These are phyloP conservation scores for Hirudinaria manillensis DNA, from an alignment of 2,888 invertebrate species.

Conservation along the genomic window DNA sequence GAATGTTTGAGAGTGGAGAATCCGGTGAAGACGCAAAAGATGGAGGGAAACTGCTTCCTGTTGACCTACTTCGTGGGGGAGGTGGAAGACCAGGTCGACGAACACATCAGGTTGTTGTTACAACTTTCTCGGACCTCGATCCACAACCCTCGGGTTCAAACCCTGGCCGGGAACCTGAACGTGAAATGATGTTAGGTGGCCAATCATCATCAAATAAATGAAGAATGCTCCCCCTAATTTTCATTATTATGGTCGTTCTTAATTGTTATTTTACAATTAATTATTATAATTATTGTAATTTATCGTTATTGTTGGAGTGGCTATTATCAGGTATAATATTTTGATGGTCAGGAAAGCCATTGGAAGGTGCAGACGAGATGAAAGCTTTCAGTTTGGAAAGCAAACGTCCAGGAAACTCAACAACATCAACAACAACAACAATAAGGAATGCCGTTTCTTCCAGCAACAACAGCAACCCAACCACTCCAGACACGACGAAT, in stretches of 20 bases:
- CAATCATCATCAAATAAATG: too few relatives aligned
- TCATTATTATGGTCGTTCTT: too few relatives aligned
- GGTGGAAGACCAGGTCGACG: constrained; percentile 28
- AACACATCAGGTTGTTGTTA: constrained; percentile 25
- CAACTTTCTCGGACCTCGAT: neutral
- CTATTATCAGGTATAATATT: too few relatives aligned
- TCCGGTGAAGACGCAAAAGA: constrained; percentile 30
- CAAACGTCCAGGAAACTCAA: neutral
- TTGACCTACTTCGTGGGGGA: constrained; percentile 31
- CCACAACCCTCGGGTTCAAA: neutral
- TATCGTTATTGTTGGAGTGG: too few relatives aligned
- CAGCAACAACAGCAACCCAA: neutral
- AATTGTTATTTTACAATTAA: too few relatives aligned
- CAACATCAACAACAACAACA: constrained; percentile 11
- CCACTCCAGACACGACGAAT: too few relatives aligned
- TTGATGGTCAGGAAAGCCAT: too few relatives aligned
- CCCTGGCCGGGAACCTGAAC: neutral
- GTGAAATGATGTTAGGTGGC: too few relatives aligned
- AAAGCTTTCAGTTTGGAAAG: too few relatives aligned
- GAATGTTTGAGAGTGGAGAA: neutral
- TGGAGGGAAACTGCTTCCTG: constrained; percentile 22
- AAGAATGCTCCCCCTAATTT: too few relatives aligned
- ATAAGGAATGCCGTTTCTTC: constrained; percentile 7
- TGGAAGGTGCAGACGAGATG: too few relatives aligned
- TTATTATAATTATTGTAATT: too few relatives aligned